Evolutionary conservation across 2,888 invertebrate genomes (phyloP).

Genomic region (Caenorhabditis sp.): DNA sequence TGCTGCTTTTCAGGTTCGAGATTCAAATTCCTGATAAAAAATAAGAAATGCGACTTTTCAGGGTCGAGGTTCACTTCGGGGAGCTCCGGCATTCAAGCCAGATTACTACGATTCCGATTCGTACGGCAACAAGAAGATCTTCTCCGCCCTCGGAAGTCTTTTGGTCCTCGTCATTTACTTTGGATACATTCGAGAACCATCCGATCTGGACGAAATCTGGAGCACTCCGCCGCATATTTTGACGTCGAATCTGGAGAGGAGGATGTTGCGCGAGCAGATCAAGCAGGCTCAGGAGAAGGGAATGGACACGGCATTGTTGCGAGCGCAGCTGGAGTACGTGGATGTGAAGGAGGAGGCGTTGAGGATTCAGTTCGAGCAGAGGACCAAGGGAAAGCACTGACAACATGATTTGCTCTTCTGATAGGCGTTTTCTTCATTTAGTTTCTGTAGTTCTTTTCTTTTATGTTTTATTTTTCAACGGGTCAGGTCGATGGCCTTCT

Average conservation of each 20-base stretch:
- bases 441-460: constrained; percentile 10
- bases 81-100: constrained; percentile 61
- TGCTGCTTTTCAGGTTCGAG: constrained; percentile 76
- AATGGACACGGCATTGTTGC: constrained; percentile 73
- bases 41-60: constrained; percentile 16
- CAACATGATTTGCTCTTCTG: not conserved
- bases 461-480: constrained; percentile 9
- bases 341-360: constrained; percentile 80
- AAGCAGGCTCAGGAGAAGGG: constrained; percentile 74
- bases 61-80: constrained; percentile 59
- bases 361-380: constrained; percentile 74
- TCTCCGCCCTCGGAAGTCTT: constrained; percentile 72
- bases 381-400: constrained; percentile 30
- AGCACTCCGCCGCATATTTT: constrained; percentile 76
- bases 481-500: constrained; percentile 40
- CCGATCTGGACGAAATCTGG: constrained; percentile 78
- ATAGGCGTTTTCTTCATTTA: constrained; percentile 20
- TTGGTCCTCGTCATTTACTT: constrained; percentile 74
- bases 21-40: not conserved
- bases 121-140: constrained; percentile 71
- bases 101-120: constrained; percentile 75
- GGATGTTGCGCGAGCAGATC: constrained; percentile 77
- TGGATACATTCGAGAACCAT: constrained; percentile 77
- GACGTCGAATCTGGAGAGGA: constrained; percentile 76
- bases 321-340: constrained; percentile 79